Conservation (phyloP, 2,797 vertebrate genomes). For the Basileuterus tristriatus region DNA sequence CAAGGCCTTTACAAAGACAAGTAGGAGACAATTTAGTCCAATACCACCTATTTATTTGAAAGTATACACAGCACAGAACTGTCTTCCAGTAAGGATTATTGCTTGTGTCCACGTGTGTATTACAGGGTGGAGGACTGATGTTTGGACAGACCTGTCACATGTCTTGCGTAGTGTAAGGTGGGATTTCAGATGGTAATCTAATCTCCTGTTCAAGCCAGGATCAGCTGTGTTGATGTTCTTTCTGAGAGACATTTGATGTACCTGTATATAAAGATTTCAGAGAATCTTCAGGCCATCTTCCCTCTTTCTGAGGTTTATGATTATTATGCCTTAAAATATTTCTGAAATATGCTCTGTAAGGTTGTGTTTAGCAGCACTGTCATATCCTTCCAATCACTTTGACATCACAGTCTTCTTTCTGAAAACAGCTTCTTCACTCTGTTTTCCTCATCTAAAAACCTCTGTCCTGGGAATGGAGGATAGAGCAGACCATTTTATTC, state of each 20-base stretch:
- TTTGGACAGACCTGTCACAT: background rate
- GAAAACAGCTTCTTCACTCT: background rate
- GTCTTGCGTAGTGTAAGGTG: background rate
- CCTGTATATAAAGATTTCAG: background rate
- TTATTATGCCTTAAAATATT: background rate
- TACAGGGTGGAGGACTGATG: background rate
- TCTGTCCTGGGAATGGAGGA: background rate
- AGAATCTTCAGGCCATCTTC: background rate
- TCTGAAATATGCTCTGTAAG: background rate
- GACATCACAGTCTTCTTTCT: background rate
- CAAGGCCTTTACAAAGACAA: background rate
- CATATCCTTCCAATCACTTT: background rate
- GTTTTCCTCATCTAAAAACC: background rate
- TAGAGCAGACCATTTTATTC: background rate
- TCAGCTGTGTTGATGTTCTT: background rate
- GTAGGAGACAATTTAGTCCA: background rate
- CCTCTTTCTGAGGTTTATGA: background rate
- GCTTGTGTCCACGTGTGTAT: background rate
- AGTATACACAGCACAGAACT: background rate
- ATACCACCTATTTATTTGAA: background rate
- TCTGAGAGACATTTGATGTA: background rate
- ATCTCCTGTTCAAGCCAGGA: background rate
- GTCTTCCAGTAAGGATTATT: background rate
- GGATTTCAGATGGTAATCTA: background rate
- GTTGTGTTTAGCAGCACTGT: background rate